These are phyloP conservation scores for Scortum barcoo DNA, from an alignment of 2,113 vertebrate genomes.

Conservation along the genomic window DNA sequence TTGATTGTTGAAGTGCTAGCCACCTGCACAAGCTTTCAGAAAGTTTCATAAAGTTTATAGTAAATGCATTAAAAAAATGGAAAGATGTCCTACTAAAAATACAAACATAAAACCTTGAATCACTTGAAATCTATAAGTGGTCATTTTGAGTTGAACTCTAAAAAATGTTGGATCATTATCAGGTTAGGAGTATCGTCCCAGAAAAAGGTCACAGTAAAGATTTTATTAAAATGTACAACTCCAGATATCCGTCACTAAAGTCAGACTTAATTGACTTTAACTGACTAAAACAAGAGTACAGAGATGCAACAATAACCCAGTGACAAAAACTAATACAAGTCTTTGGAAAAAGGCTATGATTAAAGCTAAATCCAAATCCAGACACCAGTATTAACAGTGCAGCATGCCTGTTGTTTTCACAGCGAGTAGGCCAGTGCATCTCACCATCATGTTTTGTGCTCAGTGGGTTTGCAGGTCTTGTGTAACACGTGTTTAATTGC, in stretches of 20 bases:
- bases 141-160: not conserved
- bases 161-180: not conserved
- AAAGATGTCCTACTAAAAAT: too few relatives aligned
- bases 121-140: too few relatives aligned
- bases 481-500: not conserved
- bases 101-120: too few relatives aligned
- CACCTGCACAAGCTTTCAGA: too few relatives aligned
- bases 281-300: not conserved
- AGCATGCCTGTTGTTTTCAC: not conserved
- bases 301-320: not conserved
- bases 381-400: not conserved
- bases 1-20: too few relatives aligned
- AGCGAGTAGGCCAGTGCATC: not conserved
- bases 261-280: not conserved
- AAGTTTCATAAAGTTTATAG: too few relatives aligned
- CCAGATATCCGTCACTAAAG: not conserved
- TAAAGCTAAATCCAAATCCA: not conserved
- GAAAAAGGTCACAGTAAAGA: not conserved
- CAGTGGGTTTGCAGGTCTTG: not conserved
- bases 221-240: constrained; percentile 8
- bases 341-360: not conserved
- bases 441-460: not conserved
- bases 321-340: not conserved
- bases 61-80: too few relatives aligned
- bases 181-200: not conserved